phyloP scores from a whole-genome alignment of 2,113 vertebrate species.

The Cyphomyrus discorhynchus region DNA sequence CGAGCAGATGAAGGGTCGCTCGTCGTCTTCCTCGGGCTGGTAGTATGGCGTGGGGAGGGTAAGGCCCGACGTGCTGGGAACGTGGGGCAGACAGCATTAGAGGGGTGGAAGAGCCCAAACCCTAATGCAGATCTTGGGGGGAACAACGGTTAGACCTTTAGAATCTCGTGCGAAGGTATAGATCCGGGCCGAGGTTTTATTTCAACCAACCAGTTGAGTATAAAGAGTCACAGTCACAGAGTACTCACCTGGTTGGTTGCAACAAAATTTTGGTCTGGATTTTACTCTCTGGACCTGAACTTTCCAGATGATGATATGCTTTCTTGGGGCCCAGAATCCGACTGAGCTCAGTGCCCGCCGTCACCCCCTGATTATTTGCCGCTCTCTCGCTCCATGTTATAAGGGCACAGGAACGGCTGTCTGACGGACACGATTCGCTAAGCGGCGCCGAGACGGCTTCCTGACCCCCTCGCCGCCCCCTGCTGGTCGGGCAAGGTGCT shows the following conservation, averaged over 20 bases:
- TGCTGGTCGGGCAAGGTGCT: not conserved
- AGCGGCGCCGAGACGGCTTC: not conserved
- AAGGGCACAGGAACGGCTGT: not conserved
- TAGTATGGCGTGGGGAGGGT: constrained; percentile 85
- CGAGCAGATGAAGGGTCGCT: constrained; percentile 96
- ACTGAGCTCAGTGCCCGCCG: not conserved
- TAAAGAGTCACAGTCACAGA: not conserved
- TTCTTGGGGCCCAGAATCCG: too few relatives aligned
- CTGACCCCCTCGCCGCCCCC: not conserved
- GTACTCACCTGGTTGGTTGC: not conserved
- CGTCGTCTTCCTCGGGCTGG: constrained; percentile 86
- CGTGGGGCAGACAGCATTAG: not conserved
- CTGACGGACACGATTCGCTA: not conserved
- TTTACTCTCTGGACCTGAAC: not conserved
- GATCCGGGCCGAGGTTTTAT: not conserved
- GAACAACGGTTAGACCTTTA: not conserved
- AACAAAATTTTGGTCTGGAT: not conserved
- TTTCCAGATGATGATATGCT: not conserved
- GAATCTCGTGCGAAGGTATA: not conserved
- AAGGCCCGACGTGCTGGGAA: constrained; percentile 75
- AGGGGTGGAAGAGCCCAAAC: not conserved
- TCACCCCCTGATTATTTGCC: not conserved
- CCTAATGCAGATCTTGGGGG: not conserved
- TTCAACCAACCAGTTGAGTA: not conserved
- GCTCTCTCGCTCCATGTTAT: not conserved